Percentiles rank a stretch among this genome's conserved stretches.
phyloP scores from a whole-genome alignment of 2,113 vertebrate genomes.

The Limnothrissa miodon region DNA sequence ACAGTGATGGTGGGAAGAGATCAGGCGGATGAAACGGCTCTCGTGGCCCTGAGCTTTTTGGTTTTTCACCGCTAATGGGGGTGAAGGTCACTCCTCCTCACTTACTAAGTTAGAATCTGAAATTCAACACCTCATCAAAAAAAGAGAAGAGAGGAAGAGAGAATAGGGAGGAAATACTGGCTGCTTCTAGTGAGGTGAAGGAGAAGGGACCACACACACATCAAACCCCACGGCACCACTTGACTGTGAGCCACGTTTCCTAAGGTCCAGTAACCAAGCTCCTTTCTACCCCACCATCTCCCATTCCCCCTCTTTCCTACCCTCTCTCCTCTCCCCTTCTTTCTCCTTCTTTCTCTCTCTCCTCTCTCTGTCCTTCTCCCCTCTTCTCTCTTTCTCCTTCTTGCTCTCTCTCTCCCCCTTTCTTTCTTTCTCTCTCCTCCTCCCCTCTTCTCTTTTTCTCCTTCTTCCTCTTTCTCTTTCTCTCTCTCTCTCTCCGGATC shows the following conservation, averaged over 20 bases:
- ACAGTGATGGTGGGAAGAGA: background rate
- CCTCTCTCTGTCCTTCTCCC: too few species aligned
- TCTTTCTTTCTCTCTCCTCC: too few species aligned
- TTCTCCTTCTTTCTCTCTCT: too few species aligned
- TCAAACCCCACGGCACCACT: slow-evolving; percentile 5
- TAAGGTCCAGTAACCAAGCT: background rate
- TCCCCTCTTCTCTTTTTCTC: too few species aligned
- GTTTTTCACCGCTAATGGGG: background rate
- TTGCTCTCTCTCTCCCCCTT: too few species aligned
- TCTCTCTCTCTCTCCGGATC: background rate
- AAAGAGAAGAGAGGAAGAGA: background rate
- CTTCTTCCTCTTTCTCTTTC: too few species aligned
- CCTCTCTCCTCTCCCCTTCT: too few species aligned
- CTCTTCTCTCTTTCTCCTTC: too few species aligned
- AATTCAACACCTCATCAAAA: background rate
- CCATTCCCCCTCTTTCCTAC: background rate
- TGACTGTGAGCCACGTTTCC: background rate
- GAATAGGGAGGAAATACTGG: background rate
- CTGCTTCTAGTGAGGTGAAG: background rate
- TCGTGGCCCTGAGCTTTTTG: background rate
- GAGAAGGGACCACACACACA: slow-evolving; percentile 10
- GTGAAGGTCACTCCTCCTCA: slow-evolving; percentile 10
- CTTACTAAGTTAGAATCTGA: background rate
- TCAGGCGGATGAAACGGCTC: background rate
- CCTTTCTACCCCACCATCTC: background rate